A percentile compares a stretch with the other conserved stretches of the same genome.
Evolutionary conservation across 1,140 invertebrate species (phyloP).

Genomic region (Steinernema feltiae): DNA sequence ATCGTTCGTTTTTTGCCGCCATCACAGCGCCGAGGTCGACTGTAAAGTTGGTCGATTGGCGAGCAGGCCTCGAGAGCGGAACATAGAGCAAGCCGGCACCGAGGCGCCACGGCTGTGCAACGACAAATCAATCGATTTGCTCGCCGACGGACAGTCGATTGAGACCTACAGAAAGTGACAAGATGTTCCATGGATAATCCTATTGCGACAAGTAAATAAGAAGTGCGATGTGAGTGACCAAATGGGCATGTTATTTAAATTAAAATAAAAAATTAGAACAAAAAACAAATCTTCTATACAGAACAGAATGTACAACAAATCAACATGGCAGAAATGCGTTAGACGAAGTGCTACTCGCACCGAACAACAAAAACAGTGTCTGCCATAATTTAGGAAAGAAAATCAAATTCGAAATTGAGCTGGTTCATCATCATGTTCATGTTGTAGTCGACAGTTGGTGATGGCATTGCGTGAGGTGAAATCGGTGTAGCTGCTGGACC

Average conservation of each 20-base stretch:
- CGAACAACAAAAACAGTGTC: no score
- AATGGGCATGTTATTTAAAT: no score
- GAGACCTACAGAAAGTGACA: neutral
- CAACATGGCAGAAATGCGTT: no score
- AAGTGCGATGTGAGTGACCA: no score
- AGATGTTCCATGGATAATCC: neutral
- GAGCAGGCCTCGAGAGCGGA: neutral
- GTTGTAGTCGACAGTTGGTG: slow-evolving; percentile 1
- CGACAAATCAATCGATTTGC: neutral
- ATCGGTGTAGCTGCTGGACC: neutral
- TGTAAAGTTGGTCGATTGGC: neutral
- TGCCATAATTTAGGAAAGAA: no score
- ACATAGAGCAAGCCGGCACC: no score
- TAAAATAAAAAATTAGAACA: no score
- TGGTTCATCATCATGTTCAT: slow-evolving; percentile 11
- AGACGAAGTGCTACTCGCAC: no score
- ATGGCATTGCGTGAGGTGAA: neutral
- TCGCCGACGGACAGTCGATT: neutral
- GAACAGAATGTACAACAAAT: no score
- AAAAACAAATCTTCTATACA: no score
- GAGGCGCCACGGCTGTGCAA: neutral
- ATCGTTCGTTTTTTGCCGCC: neutral
- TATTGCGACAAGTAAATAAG: no score
- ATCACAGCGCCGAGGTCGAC: neutral
- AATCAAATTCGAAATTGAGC: no score